These are phyloP conservation scores for Planiliza haematocheilus DNA, from an alignment of 2,113 vertebrate species.

Conservation along the genomic window DNA sequence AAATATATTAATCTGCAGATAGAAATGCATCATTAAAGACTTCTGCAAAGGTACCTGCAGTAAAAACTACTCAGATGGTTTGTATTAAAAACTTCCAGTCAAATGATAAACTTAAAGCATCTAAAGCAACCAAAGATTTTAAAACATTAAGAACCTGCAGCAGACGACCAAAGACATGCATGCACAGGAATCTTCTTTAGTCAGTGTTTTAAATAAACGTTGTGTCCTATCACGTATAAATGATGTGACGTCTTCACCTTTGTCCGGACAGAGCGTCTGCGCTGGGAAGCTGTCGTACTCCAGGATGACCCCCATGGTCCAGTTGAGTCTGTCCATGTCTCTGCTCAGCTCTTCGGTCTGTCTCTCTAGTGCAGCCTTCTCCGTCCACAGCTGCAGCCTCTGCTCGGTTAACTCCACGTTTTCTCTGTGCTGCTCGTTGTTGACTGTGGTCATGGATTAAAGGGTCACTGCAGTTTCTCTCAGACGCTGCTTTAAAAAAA, in stretches of 20 bases:
- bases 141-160: too few relatives aligned
- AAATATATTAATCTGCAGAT: too few relatives aligned
- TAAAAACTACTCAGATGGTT: too few relatives aligned
- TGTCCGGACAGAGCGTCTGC: constrained; percentile 42
- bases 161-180: too few relatives aligned
- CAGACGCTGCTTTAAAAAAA: not conserved
- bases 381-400: constrained; percentile 15
- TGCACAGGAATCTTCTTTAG: too few relatives aligned
- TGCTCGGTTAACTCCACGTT: not conserved
- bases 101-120: too few relatives aligned
- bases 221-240: too few relatives aligned
- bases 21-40: too few relatives aligned
- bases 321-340: constrained; percentile 51
- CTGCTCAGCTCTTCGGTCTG: constrained; percentile 21
- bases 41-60: too few relatives aligned
- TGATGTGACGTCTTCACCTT: constrained; percentile 24
- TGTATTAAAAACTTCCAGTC: too few relatives aligned
- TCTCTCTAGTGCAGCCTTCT: constrained; percentile 2
- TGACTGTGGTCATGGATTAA: constrained; percentile 5
- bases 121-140: too few relatives aligned
- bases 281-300: not conserved
- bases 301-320: constrained; percentile 56
- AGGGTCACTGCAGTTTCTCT: rapidly evolving
- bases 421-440: not conserved
- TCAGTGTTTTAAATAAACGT: too few relatives aligned